These are phyloP conservation scores for Aegypius monachus DNA, from an alignment of 2,113 vertebrate genomes.

Conservation along the genomic window DNA sequence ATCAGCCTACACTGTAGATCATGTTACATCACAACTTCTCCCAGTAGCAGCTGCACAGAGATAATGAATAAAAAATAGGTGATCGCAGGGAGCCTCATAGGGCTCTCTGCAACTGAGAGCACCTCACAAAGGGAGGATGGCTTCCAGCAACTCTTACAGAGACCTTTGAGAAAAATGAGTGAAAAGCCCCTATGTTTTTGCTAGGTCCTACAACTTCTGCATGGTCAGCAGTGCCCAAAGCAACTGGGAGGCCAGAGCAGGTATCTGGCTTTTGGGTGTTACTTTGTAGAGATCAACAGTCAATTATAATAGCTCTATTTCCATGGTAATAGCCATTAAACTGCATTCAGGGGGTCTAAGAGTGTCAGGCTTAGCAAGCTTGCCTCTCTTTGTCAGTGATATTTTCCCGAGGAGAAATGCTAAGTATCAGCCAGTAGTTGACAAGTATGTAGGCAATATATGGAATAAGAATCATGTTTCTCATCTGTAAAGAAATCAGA, in stretches of 20 bases:
- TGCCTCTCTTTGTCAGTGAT: background rate
- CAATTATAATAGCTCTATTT: background rate
- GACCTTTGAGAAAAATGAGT: background rate
- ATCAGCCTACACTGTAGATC: constrained; percentile 20
- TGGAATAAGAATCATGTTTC: background rate
- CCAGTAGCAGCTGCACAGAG: constrained; percentile 4
- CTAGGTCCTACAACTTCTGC: background rate
- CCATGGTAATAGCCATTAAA: background rate
- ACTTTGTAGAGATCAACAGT: background rate
- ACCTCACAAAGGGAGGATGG: background rate
- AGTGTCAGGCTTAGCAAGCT: background rate
- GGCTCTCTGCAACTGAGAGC: background rate
- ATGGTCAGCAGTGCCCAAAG: background rate
- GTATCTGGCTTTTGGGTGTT: background rate
- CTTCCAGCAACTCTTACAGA: background rate
- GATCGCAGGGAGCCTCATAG: background rate
- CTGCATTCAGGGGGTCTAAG: background rate
- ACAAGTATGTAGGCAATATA: background rate
- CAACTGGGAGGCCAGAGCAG: background rate
- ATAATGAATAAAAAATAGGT: constrained; percentile 1
- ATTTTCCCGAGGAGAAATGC: background rate
- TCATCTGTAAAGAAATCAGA: background rate
- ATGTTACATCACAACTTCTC: constrained; percentile 37
- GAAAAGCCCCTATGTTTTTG: background rate
- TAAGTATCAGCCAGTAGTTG: background rate